Conservation (phyloP, 1,140 invertebrate species). For the Achatina immaculata region DNA sequence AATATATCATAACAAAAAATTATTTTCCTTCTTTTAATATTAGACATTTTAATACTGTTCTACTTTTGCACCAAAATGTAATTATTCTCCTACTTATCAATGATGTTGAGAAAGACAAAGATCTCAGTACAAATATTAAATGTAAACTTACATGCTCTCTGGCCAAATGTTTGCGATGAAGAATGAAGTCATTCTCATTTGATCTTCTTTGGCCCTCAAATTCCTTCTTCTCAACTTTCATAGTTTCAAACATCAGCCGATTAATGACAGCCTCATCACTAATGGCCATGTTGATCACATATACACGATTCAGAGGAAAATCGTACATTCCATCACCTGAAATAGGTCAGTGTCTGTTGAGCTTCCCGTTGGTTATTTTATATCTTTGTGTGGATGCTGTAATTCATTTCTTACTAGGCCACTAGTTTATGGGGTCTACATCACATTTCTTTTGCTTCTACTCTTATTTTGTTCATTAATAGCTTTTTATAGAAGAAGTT, state of each 20-base stretch:
- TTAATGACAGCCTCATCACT: conserved; percentile 68
- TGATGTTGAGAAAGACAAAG: too few species aligned
- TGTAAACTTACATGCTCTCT: conserved; percentile 65
- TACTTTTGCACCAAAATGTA: too few species aligned
- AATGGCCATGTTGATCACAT: conserved; percentile 67
- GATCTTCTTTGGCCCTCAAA: conserved; percentile 68
- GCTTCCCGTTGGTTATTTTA: neutral
- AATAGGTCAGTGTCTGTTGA: conserved; percentile 7
- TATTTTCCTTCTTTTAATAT: too few species aligned
- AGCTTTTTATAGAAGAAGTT: too few species aligned
- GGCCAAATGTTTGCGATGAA: conserved; percentile 61
- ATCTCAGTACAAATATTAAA: too few species aligned
- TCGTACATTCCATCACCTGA: conserved; percentile 62
- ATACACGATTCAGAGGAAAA: conserved; percentile 63
- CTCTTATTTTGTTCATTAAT: too few species aligned
- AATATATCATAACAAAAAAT: too few species aligned
- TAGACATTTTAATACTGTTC: too few species aligned
- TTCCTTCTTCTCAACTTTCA: conserved; percentile 67
- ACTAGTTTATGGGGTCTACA: too few species aligned
- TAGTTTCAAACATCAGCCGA: conserved; percentile 62
- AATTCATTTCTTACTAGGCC: too few species aligned
- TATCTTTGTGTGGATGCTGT: neutral
- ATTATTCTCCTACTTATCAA: too few species aligned
- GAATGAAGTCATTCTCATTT: conserved; percentile 67
- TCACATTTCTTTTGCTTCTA: too few species aligned